Evolutionary conservation across 2,113 vertebrate species (phyloP), one percentile per base, ranked within the genome.

Genomic region (Ageneiosus marmoratus): DNA sequence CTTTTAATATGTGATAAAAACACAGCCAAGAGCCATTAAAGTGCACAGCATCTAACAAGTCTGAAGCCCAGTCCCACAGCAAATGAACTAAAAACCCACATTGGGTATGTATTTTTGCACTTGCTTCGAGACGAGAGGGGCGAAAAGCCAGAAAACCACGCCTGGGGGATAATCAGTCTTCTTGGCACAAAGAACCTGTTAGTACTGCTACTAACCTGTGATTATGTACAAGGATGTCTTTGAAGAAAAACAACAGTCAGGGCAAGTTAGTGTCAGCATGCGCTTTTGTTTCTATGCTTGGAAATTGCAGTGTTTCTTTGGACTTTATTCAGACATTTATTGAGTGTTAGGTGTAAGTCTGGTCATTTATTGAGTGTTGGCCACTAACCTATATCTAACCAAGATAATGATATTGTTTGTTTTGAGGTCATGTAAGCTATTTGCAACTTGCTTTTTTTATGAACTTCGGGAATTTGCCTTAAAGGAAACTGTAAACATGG

Each of bases 61-160:
- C 4, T 34, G 1, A 78, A 78, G n/a, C 93, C 92, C 89, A 93
- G 91, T 95, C 95, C 91, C 89, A 82, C 87, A 87, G 70, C 88
- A 89, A 93, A 95, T 91, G 89, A 91, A 91, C 85, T 82, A 77
- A 87, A 90, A 88, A 88, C 69, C 84, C 50, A 86, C 62, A 75
- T 84, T 83, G 78, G 32, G 63, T 82, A 77, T 86, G 53, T 89
- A 75, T 87, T 84, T 88, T 55, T 87, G 46, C 51, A 87, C 65
- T 79, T 77, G 80, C 22, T 88, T 41, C 88, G 88, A 90, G 88
- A 89, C 85, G 86, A 88, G 58, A 81, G 90, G 81, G 32, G 75
- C 50, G 76, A 81, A 58, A 27, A 60, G 44, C 27, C 65, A 78
- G 41, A 79, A 76, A 65, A 75, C 86, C 91, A 89, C 87, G 87